Conservation (phyloP, 2,797 vertebrate species). For the Meda fulgida region DNA sequence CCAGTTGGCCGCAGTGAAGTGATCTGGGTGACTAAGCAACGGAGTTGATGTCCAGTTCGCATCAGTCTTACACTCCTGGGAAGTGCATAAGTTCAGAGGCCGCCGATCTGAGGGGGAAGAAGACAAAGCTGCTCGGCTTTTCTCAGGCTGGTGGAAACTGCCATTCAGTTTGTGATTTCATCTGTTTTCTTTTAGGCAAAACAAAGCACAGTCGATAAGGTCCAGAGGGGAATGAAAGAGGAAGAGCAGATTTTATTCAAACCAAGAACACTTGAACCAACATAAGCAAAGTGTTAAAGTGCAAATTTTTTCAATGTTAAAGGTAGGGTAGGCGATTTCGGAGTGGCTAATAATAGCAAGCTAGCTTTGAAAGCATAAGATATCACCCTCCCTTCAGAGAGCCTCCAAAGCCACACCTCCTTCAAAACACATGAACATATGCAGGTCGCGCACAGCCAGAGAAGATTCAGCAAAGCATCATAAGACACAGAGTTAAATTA, state of each 20-base stretch:
- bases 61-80: conserved; percentile 41
- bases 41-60: conserved; percentile 33
- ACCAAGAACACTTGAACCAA: not conserved
- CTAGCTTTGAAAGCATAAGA: no score
- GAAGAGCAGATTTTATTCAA: conserved; percentile 21
- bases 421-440: no score
- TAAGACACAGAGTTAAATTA: no score
- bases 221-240: conserved; percentile 51
- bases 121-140: not conserved
- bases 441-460: no score
- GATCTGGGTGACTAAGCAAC: conserved; percentile 40
- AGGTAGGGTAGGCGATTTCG: no score
- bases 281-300: not conserved
- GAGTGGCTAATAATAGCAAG: no score
- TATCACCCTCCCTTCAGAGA: no score
- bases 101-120: not conserved
- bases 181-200: conserved; percentile 61
- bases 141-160: conserved; percentile 53
- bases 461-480: no score
- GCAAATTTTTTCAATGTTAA: not conserved
- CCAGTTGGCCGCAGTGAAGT: conserved; percentile 32
- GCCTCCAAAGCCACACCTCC: no score
- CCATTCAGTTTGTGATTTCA: conserved; percentile 68
- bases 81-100: conserved; percentile 22
- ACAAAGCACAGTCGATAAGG: conserved; percentile 62